A percentile compares a stretch with the other conserved stretches of the same genome.
Evolutionary conservation across 2,113 vertebrate genomes (phyloP).

Genomic region (Piprites chloris): DNA sequence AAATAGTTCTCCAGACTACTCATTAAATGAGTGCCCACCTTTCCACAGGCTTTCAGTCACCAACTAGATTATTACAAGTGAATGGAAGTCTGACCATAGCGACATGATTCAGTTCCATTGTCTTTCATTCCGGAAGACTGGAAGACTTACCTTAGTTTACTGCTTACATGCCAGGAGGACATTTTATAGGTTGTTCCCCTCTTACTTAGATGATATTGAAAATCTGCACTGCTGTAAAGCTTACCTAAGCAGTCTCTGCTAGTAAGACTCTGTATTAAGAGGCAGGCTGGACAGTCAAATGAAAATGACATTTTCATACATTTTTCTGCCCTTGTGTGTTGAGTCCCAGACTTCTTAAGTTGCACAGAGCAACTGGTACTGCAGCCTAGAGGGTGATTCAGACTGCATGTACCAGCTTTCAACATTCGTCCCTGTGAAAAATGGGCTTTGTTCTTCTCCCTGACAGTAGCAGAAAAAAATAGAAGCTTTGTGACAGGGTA

Average conservation of each 20-base stretch:
- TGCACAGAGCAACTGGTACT: neutral
- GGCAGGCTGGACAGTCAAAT: neutral
- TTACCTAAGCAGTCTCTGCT: neutral
- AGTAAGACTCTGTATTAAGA: neutral
- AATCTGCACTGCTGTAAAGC: neutral
- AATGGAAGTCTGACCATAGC: neutral
- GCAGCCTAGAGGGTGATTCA: neutral
- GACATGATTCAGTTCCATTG: neutral
- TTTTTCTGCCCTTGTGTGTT: neutral
- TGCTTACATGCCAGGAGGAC: neutral
- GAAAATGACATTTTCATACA: neutral
- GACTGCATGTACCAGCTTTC: neutral
- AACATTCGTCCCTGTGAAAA: neutral
- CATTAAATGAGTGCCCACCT: neutral
- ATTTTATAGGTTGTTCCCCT: neutral
- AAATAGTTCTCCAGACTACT: neutral
- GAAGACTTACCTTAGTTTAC: neutral
- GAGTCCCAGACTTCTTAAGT: neutral
- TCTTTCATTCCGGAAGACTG: neutral
- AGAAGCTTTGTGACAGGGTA: neutral
- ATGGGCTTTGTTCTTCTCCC: neutral
- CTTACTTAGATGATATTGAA: neutral
- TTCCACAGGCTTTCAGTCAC: neutral
- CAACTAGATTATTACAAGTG: neutral
- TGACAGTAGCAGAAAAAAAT: neutral